phyloP scores from a whole-genome alignment of 2,113 vertebrate species.

The Lophius piscatorius region DNA sequence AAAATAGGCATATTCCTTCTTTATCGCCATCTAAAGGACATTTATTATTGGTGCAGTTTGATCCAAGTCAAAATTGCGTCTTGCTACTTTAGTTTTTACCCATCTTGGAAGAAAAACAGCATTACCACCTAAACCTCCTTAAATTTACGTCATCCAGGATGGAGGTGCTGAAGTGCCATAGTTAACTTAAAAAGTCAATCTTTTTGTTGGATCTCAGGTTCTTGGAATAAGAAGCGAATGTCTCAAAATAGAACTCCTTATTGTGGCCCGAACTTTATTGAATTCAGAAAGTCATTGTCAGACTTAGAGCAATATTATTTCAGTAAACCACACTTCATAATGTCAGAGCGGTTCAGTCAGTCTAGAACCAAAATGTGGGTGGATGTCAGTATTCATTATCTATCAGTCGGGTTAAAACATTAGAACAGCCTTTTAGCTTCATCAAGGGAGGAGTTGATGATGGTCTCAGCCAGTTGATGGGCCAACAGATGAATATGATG shows the following conservation, averaged over 20 bases:
- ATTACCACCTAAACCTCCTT: no score
- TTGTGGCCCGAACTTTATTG: not conserved
- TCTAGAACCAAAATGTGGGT: not conserved
- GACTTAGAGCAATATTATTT: not conserved
- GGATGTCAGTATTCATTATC: no score
- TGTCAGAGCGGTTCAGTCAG: not conserved
- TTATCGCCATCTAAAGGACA: constrained; percentile 52
- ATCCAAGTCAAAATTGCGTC: no score
- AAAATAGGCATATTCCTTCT: constrained; percentile 11
- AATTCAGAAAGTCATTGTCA: no score
- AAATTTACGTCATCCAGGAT: no score
- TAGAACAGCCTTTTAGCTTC: constrained; percentile 40
- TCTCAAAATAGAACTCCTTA: no score
- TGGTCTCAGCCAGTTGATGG: constrained; percentile 49
- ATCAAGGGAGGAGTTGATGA: constrained; percentile 60
- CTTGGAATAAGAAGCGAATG: no score
- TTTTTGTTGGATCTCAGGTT: no score
- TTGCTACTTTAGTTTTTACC: no score
- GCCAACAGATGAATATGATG: constrained; percentile 57
- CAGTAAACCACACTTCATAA: not conserved
- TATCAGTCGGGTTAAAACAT: not conserved
- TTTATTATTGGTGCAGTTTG: not conserved
- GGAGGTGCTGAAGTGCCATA: no score
- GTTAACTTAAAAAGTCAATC: no score
- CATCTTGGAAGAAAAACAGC: not conserved